Evolutionary conservation across 2,797 vertebrate genomes (phyloP), one percentile per base, ranked within the genome.

Genomic region (Ctenosaura bakeri): DNA sequence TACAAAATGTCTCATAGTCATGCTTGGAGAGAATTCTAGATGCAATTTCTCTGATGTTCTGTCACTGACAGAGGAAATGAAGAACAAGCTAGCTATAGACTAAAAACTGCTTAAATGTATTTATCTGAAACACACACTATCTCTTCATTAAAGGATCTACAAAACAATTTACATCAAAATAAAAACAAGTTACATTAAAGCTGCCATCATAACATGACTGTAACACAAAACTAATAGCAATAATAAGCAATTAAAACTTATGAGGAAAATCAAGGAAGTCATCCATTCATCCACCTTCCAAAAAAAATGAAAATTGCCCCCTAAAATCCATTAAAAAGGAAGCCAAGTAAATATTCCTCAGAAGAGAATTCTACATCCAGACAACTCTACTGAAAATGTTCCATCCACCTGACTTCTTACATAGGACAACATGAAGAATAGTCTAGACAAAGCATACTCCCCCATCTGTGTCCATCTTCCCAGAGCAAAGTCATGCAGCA

Each of bases 41-140:
- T 52, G 20, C 46, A 10, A 54, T 6, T 1, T 73, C 62, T 16
- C 35, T 5, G 29, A 42, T 71, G 0, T 0, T 85, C 50, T 56
- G 24, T 0, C 26, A 56, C 50, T 64, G 71, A 62, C 24, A 62
- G 24, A 52, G 18, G 26, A 85, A 78, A 0, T 83, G 12, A 4
- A 2, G 1, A 0, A 54, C 0, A 50, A 52, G 3, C 42, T n/a
- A 3, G 77, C 54, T n/a, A 69, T 46, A 79, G 32, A 52, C 62
- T 52, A 22, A 76, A 62, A 62, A 71, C 12, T 81, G 14, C 38
- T 64, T 32, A 16, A 46, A 83, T 42, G 26, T 46, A 80, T 69
- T 86, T 76, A 88, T 80, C 26, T 71, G 62, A 80, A 85, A 35
- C 32, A 42, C 42, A 42, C 64, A 38, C 38, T 66, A 24, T 12